Evolutionary conservation across 2,797 vertebrate genomes (phyloP).

Genomic region (Cossypha niveicapilla): DNA sequence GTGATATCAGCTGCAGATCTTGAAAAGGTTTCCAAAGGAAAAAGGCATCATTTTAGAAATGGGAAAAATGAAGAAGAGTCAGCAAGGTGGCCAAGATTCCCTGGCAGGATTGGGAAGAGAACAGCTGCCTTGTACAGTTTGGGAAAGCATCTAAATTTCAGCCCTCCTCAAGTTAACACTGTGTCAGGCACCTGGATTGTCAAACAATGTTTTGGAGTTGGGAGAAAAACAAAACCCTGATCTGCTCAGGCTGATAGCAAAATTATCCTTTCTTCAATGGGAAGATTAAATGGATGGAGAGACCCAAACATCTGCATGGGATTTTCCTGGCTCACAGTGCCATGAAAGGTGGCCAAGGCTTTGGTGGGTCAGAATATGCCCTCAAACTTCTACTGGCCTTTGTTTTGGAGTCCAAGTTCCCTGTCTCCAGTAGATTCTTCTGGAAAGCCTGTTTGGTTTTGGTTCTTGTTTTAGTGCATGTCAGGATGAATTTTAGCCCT

Average conservation of each 20-base stretch:
- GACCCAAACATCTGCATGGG: neutral
- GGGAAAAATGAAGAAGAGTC: neutral
- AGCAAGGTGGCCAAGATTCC: neutral
- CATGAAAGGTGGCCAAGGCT: neutral
- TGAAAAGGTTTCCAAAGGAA: neutral
- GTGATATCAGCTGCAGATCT: neutral
- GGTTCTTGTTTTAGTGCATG: neutral
- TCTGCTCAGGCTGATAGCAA: neutral
- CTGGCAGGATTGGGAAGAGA: neutral
- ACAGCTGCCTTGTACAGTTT: neutral
- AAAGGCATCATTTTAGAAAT: neutral
- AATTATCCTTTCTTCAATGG: neutral
- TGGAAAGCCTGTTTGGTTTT: neutral
- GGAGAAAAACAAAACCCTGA: neutral
- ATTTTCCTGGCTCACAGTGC: neutral
- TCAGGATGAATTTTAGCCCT: neutral
- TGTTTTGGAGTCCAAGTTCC: neutral
- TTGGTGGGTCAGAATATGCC: neutral
- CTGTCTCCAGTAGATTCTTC: neutral
- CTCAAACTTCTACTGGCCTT: neutral
- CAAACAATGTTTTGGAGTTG: neutral
- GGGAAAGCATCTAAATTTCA: neutral
- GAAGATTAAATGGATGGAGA: neutral
- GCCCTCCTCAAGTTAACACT: neutral
- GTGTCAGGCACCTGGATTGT: neutral